Evolutionary conservation across 2,797 vertebrate species (phyloP).

Genomic region (Phataginus tricuspis): DNA sequence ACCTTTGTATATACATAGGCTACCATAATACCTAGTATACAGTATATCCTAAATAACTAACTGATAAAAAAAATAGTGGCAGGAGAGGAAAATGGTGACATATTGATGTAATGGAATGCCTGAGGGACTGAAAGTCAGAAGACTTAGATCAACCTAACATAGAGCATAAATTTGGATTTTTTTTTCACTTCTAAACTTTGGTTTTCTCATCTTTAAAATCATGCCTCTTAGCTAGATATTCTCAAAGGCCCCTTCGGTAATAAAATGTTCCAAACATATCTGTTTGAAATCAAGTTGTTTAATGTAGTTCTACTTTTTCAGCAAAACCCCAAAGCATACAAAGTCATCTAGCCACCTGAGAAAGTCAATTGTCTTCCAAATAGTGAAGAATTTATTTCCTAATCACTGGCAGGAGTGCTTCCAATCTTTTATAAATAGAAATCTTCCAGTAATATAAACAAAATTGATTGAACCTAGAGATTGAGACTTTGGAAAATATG

Average conservation of each 20-base stretch:
- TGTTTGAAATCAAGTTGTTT: conserved; percentile 49
- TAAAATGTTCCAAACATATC: conserved; percentile 32
- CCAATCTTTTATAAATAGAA: conserved; percentile 72
- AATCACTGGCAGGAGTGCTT: conserved; percentile 1
- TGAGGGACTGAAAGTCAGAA: background rate
- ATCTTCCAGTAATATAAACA: conserved; percentile 66
- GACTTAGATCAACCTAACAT: background rate
- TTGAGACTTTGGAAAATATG: conserved; percentile 67
- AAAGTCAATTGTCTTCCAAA: conserved; percentile 62
- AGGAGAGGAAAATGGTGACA: background rate
- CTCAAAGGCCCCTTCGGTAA: background rate
- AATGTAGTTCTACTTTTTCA: background rate
- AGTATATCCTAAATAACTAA: background rate
- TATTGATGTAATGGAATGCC: background rate
- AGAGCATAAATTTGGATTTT: background rate
- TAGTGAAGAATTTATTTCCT: conserved; percentile 58
- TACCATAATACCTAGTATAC: background rate
- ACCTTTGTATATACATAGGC: background rate
- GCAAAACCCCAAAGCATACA: conserved; percentile 25
- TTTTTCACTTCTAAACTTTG: background rate
- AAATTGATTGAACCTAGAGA: conserved; percentile 56
- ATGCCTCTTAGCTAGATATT: conserved; percentile 4
- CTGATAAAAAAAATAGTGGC: background rate
- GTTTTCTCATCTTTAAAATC: conserved; percentile 49
- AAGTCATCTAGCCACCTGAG: conserved; percentile 53